phyloP scores from a whole-genome alignment of 2,113 vertebrate species.

The Eubucco bourcierii region DNA sequence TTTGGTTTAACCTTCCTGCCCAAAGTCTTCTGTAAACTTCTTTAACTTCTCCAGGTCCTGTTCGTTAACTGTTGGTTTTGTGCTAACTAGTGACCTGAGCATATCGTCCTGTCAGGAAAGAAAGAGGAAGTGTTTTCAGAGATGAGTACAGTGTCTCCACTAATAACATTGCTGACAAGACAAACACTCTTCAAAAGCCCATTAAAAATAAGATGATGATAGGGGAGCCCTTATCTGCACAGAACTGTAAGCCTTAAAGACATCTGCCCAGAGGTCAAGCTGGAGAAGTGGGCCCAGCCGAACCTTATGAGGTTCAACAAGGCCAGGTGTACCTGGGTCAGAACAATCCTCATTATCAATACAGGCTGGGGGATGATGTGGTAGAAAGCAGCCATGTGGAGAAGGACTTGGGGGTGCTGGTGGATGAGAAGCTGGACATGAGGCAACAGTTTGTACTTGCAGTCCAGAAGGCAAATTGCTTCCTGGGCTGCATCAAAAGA shows the following conservation, averaged over 20 bases:
- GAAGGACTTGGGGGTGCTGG: no score
- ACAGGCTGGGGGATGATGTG: no score
- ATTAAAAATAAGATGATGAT: neutral
- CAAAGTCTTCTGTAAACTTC: slow-evolving; percentile 99
- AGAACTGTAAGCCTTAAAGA: neutral
- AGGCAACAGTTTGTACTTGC: no score
- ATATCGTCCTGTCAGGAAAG: slow-evolving; percentile 83
- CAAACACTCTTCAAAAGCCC: neutral
- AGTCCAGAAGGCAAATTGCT: no score
- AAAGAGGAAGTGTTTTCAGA: neutral
- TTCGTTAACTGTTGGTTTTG: slow-evolving; percentile 96
- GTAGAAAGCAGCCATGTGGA: no score
- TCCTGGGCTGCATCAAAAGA: no score
- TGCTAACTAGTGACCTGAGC: slow-evolving; percentile 84
- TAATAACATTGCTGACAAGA: neutral
- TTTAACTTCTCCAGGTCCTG: slow-evolving; percentile 92
- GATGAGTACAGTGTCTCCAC: neutral
- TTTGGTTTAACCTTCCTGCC: slow-evolving; percentile 92
- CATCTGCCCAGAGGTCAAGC: neutral
- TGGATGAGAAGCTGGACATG: no score
- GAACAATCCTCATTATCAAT: no score
- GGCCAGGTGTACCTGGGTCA: no score
- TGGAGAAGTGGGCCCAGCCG: no score
- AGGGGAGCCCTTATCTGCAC: neutral
- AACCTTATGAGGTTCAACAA: no score